Evolutionary conservation across 2,888 invertebrate genomes (phyloP).

Genomic region (Cryptosula pallasiana): DNA sequence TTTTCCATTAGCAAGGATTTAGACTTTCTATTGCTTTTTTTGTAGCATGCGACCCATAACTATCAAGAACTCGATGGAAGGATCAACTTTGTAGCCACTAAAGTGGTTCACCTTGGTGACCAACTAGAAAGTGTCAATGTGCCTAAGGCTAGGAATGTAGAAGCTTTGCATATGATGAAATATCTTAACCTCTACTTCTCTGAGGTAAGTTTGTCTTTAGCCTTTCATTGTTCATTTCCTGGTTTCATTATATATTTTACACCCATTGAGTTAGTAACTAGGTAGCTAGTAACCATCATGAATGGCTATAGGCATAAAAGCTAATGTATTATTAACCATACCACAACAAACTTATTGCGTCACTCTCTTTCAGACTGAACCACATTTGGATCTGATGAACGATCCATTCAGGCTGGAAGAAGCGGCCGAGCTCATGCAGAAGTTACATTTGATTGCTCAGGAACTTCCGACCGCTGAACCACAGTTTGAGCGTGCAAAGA

Average conservation of each 20-base stretch:
- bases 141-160: conserved; percentile 86
- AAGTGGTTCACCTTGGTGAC: conserved; percentile 96
- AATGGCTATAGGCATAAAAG: too few relatives aligned
- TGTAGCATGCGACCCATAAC: conserved; percentile 72
- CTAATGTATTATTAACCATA: too few relatives aligned
- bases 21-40: conserved; percentile 31
- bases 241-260: too few relatives aligned
- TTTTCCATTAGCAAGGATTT: too few relatives aligned
- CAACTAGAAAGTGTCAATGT: conserved; percentile 94
- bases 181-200: conserved; percentile 60
- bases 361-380: conserved; percentile 2
- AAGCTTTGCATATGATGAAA: conserved; percentile 85
- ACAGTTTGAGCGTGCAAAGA: conserved; percentile 13
- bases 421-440: conserved; percentile 95
- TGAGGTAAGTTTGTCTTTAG: too few relatives aligned
- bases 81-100: conserved; percentile 93
- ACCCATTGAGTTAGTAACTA: too few relatives aligned
- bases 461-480: conserved; percentile 76
- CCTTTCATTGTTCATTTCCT: too few relatives aligned
- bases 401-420: conserved; percentile 55
- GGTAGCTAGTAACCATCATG: too few relatives aligned
- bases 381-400: background rate
- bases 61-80: conserved; percentile 90
- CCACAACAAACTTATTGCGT: too few relatives aligned
- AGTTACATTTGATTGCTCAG: conserved; percentile 88